A percentile compares a stretch with the other conserved stretches of the same genome.
Conservation (phyloP, 2,888 invertebrate genomes). For the Anarsia innoxiella region DNA sequence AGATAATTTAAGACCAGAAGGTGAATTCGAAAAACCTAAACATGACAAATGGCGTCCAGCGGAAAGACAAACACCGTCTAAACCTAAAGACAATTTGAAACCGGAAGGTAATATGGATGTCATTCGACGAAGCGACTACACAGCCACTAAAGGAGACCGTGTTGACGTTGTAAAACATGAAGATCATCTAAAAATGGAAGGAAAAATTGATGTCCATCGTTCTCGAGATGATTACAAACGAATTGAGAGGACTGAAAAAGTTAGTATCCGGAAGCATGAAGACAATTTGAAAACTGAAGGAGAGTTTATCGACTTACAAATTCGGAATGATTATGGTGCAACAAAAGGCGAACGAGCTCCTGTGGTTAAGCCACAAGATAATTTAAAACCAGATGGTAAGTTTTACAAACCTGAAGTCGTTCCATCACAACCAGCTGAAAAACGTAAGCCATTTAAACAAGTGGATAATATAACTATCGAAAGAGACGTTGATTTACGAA, state of each 20-base stretch:
- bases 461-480: constrained; percentile 77
- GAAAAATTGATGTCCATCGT: constrained; percentile 70
- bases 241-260: constrained; percentile 69
- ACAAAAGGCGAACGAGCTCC: constrained; percentile 77
- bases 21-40: constrained; percentile 61
- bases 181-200: constrained; percentile 82
- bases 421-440: constrained; percentile 70
- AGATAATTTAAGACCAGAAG: constrained; percentile 39
- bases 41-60: constrained; percentile 42
- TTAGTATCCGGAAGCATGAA: constrained; percentile 68
- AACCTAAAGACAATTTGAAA: constrained; percentile 75
- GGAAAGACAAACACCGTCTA: constrained; percentile 36
- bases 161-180: constrained; percentile 76
- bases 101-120: constrained; percentile 76
- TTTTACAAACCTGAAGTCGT: constrained; percentile 70
- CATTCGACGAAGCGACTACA: constrained; percentile 55
- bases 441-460: constrained; percentile 71
- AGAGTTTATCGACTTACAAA: constrained; percentile 28
- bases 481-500: constrained; percentile 42
- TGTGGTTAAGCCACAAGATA: constrained; percentile 59
- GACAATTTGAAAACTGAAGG: constrained; percentile 77
- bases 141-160: constrained; percentile 74
- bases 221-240: constrained; percentile 75
- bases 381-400: constrained; percentile 57
- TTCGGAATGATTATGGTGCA: constrained; percentile 53